Conservation (phyloP, 1,140 invertebrate genomes). For the Hormaphis cornu region DNA sequence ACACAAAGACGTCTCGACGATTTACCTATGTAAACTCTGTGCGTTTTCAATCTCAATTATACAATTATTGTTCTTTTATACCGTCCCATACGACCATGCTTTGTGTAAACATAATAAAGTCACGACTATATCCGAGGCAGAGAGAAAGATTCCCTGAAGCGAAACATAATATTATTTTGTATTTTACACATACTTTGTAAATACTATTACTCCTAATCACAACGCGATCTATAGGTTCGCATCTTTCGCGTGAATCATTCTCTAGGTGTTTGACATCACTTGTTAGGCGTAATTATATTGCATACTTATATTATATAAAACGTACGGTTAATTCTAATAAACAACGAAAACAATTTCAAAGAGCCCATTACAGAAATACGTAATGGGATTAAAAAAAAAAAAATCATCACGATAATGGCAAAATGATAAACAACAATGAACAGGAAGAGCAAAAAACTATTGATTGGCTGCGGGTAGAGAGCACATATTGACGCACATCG, state of each 20-base stretch:
- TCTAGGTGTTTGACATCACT: background rate
- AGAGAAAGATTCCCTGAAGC: background rate
- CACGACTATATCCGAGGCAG: background rate
- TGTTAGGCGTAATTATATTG: too few species aligned
- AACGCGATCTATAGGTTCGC: background rate
- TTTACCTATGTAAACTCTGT: too few species aligned
- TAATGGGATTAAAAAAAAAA: conserved; percentile 1
- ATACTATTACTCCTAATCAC: conserved; percentile 6
- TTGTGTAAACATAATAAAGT: background rate
- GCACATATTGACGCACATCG: background rate
- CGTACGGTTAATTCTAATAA: background rate
- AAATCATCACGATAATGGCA: background rate
- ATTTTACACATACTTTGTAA: background rate
- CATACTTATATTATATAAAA: background rate
- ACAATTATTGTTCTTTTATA: background rate
- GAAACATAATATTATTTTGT: background rate
- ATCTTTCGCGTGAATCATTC: conserved; percentile 18
- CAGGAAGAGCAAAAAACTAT: conserved; percentile 7
- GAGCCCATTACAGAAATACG: background rate
- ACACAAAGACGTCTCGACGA: too few species aligned
- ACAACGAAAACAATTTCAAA: background rate
- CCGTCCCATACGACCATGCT: background rate
- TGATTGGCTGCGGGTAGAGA: conserved; percentile 10
- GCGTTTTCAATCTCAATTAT: background rate
- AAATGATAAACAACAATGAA: conserved; percentile 5